Evolutionary conservation across 2,888 invertebrate species (phyloP).

Genomic region (Pseudeuparius sepicola): DNA sequence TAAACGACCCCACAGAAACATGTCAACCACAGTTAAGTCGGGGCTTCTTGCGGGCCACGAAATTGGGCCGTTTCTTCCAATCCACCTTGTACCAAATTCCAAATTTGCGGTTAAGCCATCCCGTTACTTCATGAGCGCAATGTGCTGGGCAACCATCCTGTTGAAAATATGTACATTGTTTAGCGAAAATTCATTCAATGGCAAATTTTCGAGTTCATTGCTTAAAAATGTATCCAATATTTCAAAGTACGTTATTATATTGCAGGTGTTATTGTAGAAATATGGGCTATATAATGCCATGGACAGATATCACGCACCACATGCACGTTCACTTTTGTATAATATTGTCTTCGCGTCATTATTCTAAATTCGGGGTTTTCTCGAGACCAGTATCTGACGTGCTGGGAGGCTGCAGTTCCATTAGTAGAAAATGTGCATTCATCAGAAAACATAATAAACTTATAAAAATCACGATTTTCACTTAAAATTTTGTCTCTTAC

Average conservation of each 20-base stretch:
- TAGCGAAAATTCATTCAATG: slow-evolving; percentile 2
- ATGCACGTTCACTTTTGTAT: slow-evolving; percentile 9
- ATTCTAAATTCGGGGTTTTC: slow-evolving; percentile 9
- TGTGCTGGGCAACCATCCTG: slow-evolving; percentile 7
- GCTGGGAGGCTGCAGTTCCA: slow-evolving; percentile 1
- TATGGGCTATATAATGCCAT: slow-evolving; percentile 6
- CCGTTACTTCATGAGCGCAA: slow-evolving; percentile 6
- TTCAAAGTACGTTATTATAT: background rate
- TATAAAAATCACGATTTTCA: slow-evolving; percentile 1
- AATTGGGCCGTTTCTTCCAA: slow-evolving; percentile 1
- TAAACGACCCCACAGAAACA: too few relatives aligned
- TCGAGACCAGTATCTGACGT: slow-evolving; percentile 3
- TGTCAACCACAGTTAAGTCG: too few relatives aligned
- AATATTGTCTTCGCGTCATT: slow-evolving; percentile 11
- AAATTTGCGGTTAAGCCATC: slow-evolving; percentile 6
- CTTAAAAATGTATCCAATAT: slow-evolving; percentile 1
- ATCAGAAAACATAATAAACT: slow-evolving; percentile 1
- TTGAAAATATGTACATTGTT: slow-evolving; percentile 2
- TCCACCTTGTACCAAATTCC: slow-evolving; percentile 5
- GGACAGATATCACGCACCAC: slow-evolving; percentile 11
- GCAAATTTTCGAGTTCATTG: slow-evolving; percentile 1
- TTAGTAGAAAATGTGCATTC: slow-evolving; percentile 1
- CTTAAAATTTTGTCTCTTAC: slow-evolving; percentile 2
- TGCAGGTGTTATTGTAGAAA: slow-evolving; percentile 2
- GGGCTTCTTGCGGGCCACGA: slow-evolving; percentile 2